Base-by-base conservation (phyloP, 2,888 invertebrate species). In the Aleiodes alternator region DNA sequence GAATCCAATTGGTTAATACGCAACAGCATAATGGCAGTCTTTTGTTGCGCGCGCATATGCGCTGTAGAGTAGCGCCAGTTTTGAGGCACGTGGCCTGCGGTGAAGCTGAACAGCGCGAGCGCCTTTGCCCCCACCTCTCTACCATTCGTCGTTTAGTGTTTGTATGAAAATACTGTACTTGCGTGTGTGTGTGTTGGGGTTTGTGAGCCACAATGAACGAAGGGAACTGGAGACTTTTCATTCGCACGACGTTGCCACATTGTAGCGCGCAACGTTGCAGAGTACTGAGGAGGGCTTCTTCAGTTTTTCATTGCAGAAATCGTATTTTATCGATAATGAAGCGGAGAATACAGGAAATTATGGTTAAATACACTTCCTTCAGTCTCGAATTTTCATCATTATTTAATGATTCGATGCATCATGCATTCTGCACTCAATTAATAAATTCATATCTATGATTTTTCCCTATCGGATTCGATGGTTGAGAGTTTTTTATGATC, bases 41-140 rank as follows among this genome's bases (percentile, higher is more conserved):
- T 31, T 53, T 4, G 69, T 51, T 72, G 76, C 31, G 51, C 72
- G 82, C 83, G 85, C 84, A 82, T 78, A 84, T 82, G 82, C 79
- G 29, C 71, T 57, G 74, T 77, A 78, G 75, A 77, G 76, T 79
- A 79, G 77, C 81, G 76, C 73, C 78, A 78, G 76, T 74, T 78
- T 57, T 55, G 71, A 74, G 78, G 79, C 80, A 80, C 56, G 55
- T 56, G 56, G 55, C 70, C 23, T 69, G 55, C 38, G 34, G 50
- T 69, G 29, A n/a, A 48, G 14, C n/a, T 69, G 53, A 12, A 76
- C 55, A 79, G 78, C 79, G 80, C 78, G 77, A 61, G 74, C 78
- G 78, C 82, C 83, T 81, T 79, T 81, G 80, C 80, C 78, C 80
- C 82, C 80, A 23, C 80, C 82, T 53, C 11, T 9, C 3, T 11